Evolutionary conservation across 2,888 invertebrate genomes (phyloP).

Genomic region (Drosophila pegasa): DNA sequence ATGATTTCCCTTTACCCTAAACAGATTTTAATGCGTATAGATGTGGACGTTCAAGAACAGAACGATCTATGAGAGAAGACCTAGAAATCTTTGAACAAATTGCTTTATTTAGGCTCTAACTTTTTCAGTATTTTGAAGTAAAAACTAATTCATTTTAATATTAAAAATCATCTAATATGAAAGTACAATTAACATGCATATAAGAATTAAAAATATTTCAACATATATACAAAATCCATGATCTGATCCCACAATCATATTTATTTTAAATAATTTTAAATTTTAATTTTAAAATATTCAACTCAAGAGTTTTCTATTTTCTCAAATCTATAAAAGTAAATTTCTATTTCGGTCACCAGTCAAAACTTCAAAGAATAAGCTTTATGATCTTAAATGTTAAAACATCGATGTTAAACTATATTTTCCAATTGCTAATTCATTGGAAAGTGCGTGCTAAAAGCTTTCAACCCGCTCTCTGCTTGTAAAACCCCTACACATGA

Average conservation of each 20-base stretch:
- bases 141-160: too few species aligned
- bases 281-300: neutral
- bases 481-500: slow-evolving; percentile 3
- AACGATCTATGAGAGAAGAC: too few species aligned
- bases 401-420: neutral
- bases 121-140: neutral
- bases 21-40: neutral
- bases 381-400: neutral
- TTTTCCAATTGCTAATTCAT: slow-evolving; percentile 6
- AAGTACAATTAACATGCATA: too few species aligned
- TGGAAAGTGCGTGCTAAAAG: slow-evolving; percentile 15
- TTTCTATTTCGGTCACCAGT: neutral
- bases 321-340: neutral
- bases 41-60: neutral
- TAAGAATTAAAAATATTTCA: too few species aligned
- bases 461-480: slow-evolving; percentile 2
- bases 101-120: neutral
- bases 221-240: too few species aligned
- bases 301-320: neutral
- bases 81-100: neutral
- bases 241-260: too few species aligned
- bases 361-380: neutral
- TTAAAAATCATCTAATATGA: too few species aligned
- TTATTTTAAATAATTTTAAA: too few species aligned
- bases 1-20: neutral